A percentile compares a stretch with the other conserved stretches of the same genome.
Conservation (phyloP, 2,113 vertebrate species). For the Stigmatopora argus region DNA sequence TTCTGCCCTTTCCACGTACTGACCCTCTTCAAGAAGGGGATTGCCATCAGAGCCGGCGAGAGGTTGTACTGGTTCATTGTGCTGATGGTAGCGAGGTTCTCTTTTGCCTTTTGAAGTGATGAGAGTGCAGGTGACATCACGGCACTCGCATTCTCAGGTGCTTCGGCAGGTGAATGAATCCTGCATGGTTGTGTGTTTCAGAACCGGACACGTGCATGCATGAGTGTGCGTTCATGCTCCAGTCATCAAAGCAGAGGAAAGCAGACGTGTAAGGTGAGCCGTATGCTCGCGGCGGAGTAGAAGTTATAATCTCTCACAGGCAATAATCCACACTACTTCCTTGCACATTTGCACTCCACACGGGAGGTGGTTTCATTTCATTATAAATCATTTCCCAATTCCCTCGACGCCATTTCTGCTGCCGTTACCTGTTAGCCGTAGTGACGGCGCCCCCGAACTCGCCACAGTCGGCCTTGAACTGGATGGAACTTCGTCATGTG, state of each 20-base stretch:
- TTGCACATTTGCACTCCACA: conserved; percentile 25
- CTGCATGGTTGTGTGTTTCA: conserved; percentile 31
- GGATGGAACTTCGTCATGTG: conserved; percentile 20
- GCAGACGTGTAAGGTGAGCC: conserved; percentile 60
- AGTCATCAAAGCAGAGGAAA: conserved; percentile 58
- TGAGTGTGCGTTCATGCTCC: conserved; percentile 27
- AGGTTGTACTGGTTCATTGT: conserved; percentile 44
- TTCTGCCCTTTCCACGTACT: conserved; percentile 30
- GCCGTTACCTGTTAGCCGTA: conserved; percentile 14
- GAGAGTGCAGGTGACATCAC: conserved; percentile 63
- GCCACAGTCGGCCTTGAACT: conserved; percentile 17
- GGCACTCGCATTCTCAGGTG: conserved; percentile 63
- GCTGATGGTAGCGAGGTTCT: conserved; percentile 37
- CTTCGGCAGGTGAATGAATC: conserved; percentile 56
- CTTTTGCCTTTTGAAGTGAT: conserved; percentile 61
- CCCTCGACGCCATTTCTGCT: conserved; percentile 12
- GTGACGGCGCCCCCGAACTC: conserved; percentile 17
- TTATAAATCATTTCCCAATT: conserved; percentile 33
- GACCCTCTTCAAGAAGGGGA: conserved; percentile 42
- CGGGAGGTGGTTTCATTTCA: conserved; percentile 35
- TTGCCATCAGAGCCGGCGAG: conserved; percentile 48
- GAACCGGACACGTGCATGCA: conserved; percentile 20
- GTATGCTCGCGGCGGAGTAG: conserved; percentile 55
- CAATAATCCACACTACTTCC: conserved; percentile 36
- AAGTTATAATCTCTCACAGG: conserved; percentile 57